A percentile compares a stretch with the other conserved stretches of the same genome.
Evolutionary conservation across 2,888 invertebrate genomes (phyloP).

Genomic region (Unio pictorum): DNA sequence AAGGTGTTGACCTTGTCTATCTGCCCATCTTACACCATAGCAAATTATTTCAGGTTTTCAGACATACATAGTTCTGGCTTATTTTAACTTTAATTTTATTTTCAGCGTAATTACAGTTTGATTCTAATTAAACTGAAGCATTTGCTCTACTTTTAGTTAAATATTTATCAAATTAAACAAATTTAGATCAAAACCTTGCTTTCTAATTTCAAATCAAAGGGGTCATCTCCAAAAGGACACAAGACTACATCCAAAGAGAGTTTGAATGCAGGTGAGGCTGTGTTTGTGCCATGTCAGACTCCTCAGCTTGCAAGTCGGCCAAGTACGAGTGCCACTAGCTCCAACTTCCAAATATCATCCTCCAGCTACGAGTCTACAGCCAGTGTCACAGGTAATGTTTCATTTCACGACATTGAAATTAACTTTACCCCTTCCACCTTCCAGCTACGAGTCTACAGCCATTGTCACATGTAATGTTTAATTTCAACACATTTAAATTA

Average conservation of each 20-base stretch:
- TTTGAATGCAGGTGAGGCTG: slow-evolving; percentile 58
- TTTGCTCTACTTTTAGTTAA: background rate
- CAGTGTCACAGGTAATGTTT: slow-evolving; percentile 52
- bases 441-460: slow-evolving; percentile 63
- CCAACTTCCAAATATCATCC: slow-evolving; percentile 69
- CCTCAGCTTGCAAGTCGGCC: slow-evolving; percentile 59
- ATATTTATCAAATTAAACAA: background rate
- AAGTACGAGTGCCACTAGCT: slow-evolving; percentile 68
- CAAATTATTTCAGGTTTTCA: too few relatives aligned
- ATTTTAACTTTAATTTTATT: too few relatives aligned
- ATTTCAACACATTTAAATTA: too few relatives aligned
- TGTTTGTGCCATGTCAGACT: slow-evolving; percentile 60
- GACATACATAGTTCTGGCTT: too few relatives aligned
- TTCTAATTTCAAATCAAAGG: slow-evolving; percentile 34
- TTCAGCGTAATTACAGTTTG: too few relatives aligned
- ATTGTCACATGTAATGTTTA: slow-evolving; percentile 51
- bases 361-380: slow-evolving; percentile 66
- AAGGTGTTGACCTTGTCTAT: too few relatives aligned
- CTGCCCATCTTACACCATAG: too few relatives aligned
- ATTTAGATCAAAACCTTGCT: background rate
- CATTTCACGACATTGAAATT: too few relatives aligned
- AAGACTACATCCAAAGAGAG: slow-evolving; percentile 43
- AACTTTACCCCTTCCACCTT: too few relatives aligned
- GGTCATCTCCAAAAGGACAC: slow-evolving; percentile 58
- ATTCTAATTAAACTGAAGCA: too few relatives aligned